phyloP scores from a whole-genome alignment of 2,888 invertebrate species.

The Mythimna vitellina region DNA sequence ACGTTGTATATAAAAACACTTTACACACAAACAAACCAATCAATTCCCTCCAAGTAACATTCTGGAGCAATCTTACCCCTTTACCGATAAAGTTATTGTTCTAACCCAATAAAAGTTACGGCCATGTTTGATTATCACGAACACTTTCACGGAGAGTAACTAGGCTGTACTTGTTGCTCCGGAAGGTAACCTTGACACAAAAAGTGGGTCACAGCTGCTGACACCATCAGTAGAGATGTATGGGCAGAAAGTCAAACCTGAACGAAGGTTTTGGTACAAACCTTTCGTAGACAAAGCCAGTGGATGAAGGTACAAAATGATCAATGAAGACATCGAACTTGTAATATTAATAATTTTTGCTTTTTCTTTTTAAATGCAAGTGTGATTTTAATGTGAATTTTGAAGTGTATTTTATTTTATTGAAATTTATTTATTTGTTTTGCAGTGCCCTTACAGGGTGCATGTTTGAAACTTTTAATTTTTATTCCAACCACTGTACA shows the following conservation, averaged over 20 bases:
- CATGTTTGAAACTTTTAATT: too few relatives aligned
- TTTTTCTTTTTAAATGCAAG: too few relatives aligned
- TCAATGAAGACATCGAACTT: too few relatives aligned
- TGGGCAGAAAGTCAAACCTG: constrained; percentile 33
- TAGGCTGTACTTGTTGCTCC: constrained; percentile 59
- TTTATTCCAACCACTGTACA: too few relatives aligned
- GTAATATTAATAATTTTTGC: too few relatives aligned
- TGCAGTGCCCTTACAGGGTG: too few relatives aligned
- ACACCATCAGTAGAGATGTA: not conserved
- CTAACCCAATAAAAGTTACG: constrained; percentile 36
- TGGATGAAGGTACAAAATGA: not conserved
- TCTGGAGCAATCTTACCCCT: not conserved
- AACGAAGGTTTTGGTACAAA: not conserved
- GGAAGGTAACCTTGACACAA: constrained; percentile 58
- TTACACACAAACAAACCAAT: not conserved
- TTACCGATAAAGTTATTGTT: constrained; percentile 29
- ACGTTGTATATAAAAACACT: too few relatives aligned
- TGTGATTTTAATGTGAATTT: too few relatives aligned
- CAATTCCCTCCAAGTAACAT: constrained; percentile 8
- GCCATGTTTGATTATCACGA: constrained; percentile 42
- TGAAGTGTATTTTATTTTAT: too few relatives aligned
- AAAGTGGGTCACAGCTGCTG: constrained; percentile 54
- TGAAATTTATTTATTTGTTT: too few relatives aligned
- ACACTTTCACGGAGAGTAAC: constrained; percentile 34
- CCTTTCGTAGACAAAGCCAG: too few relatives aligned